Evolutionary conservation across 2,113 vertebrate species (phyloP).

Genomic region (Apodemus sylvaticus): DNA sequence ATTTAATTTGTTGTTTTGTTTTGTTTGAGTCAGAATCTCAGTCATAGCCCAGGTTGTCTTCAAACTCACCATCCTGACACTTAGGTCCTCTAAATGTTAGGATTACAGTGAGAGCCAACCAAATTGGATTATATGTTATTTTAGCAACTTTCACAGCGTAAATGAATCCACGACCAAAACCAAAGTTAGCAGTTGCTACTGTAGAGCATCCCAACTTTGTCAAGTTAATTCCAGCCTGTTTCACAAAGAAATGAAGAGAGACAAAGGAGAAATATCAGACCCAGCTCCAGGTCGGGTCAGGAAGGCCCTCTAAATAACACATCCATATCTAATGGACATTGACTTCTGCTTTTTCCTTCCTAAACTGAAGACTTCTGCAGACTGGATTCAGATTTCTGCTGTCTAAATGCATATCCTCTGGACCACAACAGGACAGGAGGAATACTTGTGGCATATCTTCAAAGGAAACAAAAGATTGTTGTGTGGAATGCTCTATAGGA

Average conservation of each 20-base stretch:
- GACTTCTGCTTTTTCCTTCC: neutral
- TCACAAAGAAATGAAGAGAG: slow-evolving; percentile 14
- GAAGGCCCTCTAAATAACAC: neutral
- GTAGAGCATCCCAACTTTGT: neutral
- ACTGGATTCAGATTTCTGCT: neutral
- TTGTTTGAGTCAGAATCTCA: neutral
- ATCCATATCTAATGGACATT: neutral
- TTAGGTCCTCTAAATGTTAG: no score
- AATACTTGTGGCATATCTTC: slow-evolving; percentile 20
- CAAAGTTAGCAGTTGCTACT: neutral
- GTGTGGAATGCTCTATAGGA: neutral
- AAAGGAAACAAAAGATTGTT: slow-evolving; percentile 32
- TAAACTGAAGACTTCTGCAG: neutral
- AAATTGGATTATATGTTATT: neutral
- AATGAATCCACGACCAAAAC: neutral
- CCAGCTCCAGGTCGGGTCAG: neutral
- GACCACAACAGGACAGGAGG: neutral
- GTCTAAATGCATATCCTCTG: neutral
- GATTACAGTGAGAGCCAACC: neutral
- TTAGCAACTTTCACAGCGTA: neutral
- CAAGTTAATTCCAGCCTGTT: neutral
- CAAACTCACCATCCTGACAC: neutral
- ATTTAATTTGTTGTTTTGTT: neutral
- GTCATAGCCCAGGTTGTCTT: neutral
- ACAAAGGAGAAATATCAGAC: neutral